Conservation (phyloP, 2,113 vertebrate genomes). For the Tor tambroides region DNA sequence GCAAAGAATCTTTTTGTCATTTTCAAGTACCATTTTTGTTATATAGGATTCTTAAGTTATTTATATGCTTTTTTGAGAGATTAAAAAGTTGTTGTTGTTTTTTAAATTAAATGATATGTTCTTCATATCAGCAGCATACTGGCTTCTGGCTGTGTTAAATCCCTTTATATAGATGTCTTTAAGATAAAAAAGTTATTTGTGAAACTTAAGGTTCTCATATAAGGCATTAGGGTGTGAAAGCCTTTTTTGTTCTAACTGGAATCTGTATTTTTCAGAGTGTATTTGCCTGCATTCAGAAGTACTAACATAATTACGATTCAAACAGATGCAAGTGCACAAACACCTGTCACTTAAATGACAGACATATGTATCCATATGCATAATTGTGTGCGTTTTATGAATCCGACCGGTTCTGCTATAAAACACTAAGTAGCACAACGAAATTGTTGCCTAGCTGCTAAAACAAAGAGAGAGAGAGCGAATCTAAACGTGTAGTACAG, state of each 20-base stretch:
- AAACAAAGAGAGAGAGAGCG: slow-evolving; percentile 13
- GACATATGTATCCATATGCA: neutral
- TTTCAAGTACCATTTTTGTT: neutral
- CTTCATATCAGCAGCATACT: neutral
- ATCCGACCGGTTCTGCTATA: neutral
- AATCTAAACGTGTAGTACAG: slow-evolving; percentile 33
- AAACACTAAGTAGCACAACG: neutral
- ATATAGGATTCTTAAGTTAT: neutral
- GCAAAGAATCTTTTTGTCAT: neutral
- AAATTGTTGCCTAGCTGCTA: neutral
- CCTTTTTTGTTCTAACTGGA: neutral
- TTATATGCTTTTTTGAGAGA: neutral
- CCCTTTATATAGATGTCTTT: neutral
- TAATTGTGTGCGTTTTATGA: neutral
- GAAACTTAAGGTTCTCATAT: neutral
- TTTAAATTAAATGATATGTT: neutral
- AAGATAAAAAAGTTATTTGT: neutral
- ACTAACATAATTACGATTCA: neutral
- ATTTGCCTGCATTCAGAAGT: neutral
- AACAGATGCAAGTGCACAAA: slow-evolving; percentile 4
- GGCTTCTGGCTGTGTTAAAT: neutral
- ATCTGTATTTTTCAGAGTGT: neutral
- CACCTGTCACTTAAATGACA: neutral
- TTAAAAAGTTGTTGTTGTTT: neutral
- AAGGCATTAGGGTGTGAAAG: neutral